A percentile compares a stretch with the other conserved stretches of the same genome.
These are phyloP conservation scores for Drosophila parabipectinata DNA, from an alignment of 1,140 invertebrate genomes.

Conservation along the genomic window DNA sequence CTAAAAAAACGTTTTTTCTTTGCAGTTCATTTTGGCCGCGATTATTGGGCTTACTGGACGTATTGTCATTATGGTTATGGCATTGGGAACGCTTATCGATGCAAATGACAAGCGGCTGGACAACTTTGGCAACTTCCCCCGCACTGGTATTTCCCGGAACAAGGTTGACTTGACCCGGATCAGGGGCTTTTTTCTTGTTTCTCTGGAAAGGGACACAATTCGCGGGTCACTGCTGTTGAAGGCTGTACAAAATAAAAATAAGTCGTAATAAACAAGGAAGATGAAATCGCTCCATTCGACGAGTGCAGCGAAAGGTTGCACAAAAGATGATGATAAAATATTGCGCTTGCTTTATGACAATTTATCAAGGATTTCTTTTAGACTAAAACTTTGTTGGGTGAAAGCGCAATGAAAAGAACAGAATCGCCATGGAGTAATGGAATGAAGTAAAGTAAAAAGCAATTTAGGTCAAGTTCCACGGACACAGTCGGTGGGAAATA, in stretches of 20 bases:
- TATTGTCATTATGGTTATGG: conserved; percentile 46
- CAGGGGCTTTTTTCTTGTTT: background rate
- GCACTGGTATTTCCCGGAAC: background rate
- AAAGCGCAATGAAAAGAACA: conserved; percentile 11
- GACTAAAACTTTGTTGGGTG: conserved; percentile 31
- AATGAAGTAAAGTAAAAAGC: conserved; percentile 31
- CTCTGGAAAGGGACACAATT: background rate
- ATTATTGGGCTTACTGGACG: conserved; percentile 53
- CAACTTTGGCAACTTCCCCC: conserved; percentile 29
- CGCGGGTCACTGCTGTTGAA: conserved; percentile 14
- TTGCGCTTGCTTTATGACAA: conserved; percentile 27
- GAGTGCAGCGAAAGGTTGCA: conserved; percentile 37
- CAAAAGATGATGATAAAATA: conserved; percentile 26
- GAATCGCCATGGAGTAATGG: conserved; percentile 16
- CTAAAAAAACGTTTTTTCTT: conserved; percentile 1
- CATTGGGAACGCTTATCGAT: conserved; percentile 48
- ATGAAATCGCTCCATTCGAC: conserved; percentile 15
- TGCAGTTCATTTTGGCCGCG: conserved; percentile 1
- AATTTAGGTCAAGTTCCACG: conserved; percentile 30
- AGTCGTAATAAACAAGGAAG: conserved; percentile 13
- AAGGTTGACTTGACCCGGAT: conserved; percentile 28
- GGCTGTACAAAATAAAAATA: conserved; percentile 10
- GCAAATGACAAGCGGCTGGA: conserved; percentile 48
- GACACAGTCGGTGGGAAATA: background rate
- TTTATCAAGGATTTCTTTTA: conserved; percentile 38